Evolutionary conservation across 2,888 invertebrate species (phyloP).

Genomic region (Gastrophysa polygoni): DNA sequence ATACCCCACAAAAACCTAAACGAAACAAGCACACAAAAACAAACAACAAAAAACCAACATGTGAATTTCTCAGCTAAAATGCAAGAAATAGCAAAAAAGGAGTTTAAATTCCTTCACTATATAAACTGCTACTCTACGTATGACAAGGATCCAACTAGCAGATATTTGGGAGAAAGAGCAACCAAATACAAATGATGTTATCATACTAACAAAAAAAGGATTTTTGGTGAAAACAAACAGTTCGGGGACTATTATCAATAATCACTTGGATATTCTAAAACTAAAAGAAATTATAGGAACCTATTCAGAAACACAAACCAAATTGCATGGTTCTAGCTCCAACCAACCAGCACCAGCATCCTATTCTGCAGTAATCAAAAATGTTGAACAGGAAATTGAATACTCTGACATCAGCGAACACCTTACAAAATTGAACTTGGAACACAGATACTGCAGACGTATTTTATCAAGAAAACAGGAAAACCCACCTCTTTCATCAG

Average conservation of each 20-base stretch:
- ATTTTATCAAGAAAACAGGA: background rate
- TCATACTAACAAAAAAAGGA: background rate
- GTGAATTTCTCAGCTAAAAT: conserved; percentile 1
- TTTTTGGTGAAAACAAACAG: background rate
- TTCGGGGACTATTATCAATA: background rate
- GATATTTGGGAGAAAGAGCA: conserved; percentile 1
- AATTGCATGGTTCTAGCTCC: background rate
- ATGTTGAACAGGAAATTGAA: no score
- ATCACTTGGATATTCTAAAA: background rate
- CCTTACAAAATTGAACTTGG: background rate
- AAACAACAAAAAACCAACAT: conserved; percentile 5
- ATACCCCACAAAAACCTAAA: background rate
- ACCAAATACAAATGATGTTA: background rate
- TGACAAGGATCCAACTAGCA: background rate
- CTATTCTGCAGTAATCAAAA: no score
- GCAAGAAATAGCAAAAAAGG: conserved; percentile 6
- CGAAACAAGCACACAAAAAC: background rate
- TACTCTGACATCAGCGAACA: conserved; percentile 4
- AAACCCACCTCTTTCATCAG: conserved; percentile 5
- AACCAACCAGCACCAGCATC: no score
- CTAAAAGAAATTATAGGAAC: conserved; percentile 8
- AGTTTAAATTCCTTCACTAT: background rate
- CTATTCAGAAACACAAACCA: background rate
- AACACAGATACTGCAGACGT: conserved; percentile 2
- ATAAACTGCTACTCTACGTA: conserved; percentile 1